These are phyloP conservation scores for Anniella stebbinsi DNA, from an alignment of 2,797 vertebrate genomes.

Conservation along the genomic window DNA sequence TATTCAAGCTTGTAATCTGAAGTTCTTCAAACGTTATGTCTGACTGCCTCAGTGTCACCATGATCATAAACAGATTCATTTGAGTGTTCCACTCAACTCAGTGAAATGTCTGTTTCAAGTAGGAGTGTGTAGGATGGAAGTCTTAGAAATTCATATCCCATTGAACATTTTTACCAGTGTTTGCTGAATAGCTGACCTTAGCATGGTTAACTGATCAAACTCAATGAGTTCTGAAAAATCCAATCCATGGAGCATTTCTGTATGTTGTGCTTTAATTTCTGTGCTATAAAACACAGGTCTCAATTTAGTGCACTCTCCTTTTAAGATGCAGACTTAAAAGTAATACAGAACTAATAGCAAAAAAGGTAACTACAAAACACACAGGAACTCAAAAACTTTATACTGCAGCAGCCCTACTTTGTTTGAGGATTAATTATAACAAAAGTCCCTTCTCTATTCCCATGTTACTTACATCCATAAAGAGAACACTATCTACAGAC, in stretches of 20 bases:
- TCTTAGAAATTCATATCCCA: not conserved
- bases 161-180: not conserved
- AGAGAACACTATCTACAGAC: too few relatives aligned
- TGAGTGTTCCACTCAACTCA: not conserved
- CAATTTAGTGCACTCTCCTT: not conserved
- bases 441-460: too few relatives aligned
- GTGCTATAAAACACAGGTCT: not conserved
- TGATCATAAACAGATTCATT: not conserved
- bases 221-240: not conserved
- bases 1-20: not conserved
- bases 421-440: too few relatives aligned
- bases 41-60: too few relatives aligned
- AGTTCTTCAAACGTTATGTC: not conserved
- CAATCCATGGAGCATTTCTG: not conserved
- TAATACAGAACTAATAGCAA: not conserved
- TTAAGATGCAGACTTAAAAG: not conserved
- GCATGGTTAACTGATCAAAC: not conserved
- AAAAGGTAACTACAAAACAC: not conserved
- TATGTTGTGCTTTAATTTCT: not conserved
- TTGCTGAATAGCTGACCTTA: not conserved
- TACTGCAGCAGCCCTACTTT: not conserved
- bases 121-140: not conserved
- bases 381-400: not conserved
- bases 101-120: conserved; percentile 1
- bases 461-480: too few relatives aligned